phyloP scores from a whole-genome alignment of 2,888 invertebrate species.

The Glyphotaelius pellucidus region DNA sequence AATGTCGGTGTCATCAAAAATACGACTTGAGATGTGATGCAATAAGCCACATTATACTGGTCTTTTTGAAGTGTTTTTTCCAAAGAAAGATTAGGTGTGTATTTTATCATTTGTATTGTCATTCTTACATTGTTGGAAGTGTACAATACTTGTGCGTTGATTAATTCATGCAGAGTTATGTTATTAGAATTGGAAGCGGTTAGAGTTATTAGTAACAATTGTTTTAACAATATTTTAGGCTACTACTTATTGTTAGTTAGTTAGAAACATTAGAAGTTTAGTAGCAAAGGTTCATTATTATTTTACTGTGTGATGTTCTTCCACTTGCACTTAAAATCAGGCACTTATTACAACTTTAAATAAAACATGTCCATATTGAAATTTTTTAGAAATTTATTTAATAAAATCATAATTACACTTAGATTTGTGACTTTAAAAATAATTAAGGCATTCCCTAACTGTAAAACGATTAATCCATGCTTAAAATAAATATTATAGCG shows the following conservation, averaged over 20 bases:
- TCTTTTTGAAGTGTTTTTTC: not conserved
- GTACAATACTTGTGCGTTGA: not conserved
- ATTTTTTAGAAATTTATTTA: slow-evolving; percentile 48
- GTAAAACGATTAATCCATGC: slow-evolving; percentile 42
- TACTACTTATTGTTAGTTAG: not conserved
- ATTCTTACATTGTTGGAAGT: no score
- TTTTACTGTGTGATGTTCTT: not conserved
- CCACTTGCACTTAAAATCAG: not conserved
- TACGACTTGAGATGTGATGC: not conserved
- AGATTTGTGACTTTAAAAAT: slow-evolving; percentile 53
- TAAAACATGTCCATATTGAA: slow-evolving; percentile 37
- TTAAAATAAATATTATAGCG: slow-evolving; percentile 37
- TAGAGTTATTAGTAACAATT: not conserved
- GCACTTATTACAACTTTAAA: slow-evolving; percentile 7
- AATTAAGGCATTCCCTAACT: slow-evolving; percentile 26
- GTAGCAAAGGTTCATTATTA: not conserved
- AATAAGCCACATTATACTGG: not conserved
- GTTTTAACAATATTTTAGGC: not conserved
- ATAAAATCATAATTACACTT: slow-evolving; percentile 44
- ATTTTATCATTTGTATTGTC: not conserved
- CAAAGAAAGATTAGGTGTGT: not conserved
- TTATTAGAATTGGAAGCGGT: not conserved
- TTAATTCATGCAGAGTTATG: not conserved
- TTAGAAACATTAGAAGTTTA: not conserved
- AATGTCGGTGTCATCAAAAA: no score